These are phyloP conservation scores for Triops longicaudatus DNA, from an alignment of 1,140 invertebrate species.

Conservation along the genomic window DNA sequence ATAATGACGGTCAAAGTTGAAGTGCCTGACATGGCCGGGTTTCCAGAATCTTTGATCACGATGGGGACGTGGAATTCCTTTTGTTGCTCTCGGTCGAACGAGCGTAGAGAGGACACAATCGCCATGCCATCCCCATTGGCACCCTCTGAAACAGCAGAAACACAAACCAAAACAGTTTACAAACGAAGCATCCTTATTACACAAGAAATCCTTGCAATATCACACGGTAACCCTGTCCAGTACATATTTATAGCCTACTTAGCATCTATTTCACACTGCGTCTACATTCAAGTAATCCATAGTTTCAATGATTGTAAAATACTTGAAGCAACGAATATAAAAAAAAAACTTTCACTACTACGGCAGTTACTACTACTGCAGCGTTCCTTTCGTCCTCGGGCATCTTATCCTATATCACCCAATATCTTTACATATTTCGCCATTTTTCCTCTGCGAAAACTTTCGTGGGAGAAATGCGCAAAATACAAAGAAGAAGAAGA, in stretches of 20 bases:
- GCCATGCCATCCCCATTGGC: slow-evolving; percentile 94
- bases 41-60: slow-evolving; percentile 76
- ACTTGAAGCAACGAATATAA: not conserved
- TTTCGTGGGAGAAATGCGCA: too few relatives aligned
- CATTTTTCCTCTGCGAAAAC: too few relatives aligned
- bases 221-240: too few relatives aligned
- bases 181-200: not conserved
- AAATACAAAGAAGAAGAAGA: too few relatives aligned
- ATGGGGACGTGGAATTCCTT: slow-evolving; percentile 92
- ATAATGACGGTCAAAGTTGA: slow-evolving; percentile 91
- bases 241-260: not conserved
- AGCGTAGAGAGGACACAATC: slow-evolving; percentile 76
- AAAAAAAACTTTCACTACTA: too few relatives aligned
- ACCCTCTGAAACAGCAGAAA: slow-evolving; percentile 55
- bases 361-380: too few relatives aligned
- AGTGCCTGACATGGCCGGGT: slow-evolving; percentile 84
- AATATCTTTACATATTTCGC: too few relatives aligned
- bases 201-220: not conserved
- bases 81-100: slow-evolving; percentile 89
- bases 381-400: too few relatives aligned
- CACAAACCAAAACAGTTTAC: not conserved
- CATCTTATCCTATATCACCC: too few relatives aligned
- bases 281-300: not conserved
- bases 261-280: not conserved
- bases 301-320: not conserved